phyloP scores from a whole-genome alignment of 2,113 vertebrate species.

The Tiliqua scincoides region DNA sequence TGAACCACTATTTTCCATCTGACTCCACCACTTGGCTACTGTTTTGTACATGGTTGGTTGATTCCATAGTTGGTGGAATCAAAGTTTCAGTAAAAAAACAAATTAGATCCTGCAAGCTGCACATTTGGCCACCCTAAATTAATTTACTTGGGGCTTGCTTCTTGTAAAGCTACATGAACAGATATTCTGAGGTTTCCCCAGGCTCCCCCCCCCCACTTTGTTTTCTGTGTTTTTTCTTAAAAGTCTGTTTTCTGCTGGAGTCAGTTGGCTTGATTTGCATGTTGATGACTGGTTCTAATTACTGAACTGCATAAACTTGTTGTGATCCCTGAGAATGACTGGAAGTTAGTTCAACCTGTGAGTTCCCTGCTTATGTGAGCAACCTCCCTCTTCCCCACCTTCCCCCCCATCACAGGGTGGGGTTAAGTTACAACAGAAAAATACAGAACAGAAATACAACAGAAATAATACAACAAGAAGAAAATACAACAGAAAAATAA shows the following conservation, averaged over 20 bases:
- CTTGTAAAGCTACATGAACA: neutral
- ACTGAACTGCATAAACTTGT: neutral
- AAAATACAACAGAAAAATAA: neutral
- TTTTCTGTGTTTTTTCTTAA: neutral
- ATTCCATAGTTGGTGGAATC: too few species aligned
- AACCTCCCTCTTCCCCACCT: neutral
- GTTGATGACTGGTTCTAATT: constrained; percentile 10
- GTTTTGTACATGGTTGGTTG: too few species aligned
- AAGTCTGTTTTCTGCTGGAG: neutral
- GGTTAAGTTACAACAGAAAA: neutral
- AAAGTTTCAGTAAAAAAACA: too few species aligned
- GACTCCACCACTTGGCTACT: too few species aligned
- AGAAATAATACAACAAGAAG: too few species aligned
- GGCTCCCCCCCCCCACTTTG: too few species aligned
- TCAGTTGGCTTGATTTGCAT: neutral
- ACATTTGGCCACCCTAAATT: too few species aligned
- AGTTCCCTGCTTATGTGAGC: neutral
- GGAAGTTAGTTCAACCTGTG: neutral
- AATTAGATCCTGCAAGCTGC: too few species aligned
- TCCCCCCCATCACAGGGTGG: neutral
- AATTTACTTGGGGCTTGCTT: neutral
- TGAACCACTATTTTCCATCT: too few species aligned
- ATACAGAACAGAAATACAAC: too few species aligned
- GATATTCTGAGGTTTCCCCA: neutral
- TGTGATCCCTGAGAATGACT: neutral